A percentile compares a stretch with the other conserved stretches of the same genome.
Conservation (phyloP, 1,140 invertebrate species). For the Diuraphis noxia region DNA sequence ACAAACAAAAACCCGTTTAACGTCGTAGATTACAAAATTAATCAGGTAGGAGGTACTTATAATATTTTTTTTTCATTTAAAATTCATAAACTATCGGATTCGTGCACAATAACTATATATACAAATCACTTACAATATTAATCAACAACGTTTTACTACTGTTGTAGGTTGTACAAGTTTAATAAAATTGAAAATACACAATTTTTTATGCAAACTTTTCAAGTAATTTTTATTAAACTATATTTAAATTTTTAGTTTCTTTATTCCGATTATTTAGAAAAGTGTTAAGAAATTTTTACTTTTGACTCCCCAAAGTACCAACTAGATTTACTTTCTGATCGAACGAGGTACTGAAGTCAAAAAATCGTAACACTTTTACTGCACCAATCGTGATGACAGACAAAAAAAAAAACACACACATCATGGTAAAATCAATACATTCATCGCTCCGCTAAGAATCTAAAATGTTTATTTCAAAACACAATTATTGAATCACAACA, state of each 20-base stretch:
- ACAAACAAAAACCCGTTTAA: not conserved
- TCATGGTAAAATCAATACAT: too few relatives aligned
- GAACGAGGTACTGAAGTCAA: too few relatives aligned
- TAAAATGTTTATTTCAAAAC: not conserved
- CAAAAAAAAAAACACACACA: too few relatives aligned
- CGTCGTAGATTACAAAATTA: not conserved
- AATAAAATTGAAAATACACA: not conserved
- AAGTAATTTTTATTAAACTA: not conserved
- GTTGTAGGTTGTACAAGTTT: not conserved
- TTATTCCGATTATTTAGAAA: too few relatives aligned
- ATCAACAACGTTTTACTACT: not conserved
- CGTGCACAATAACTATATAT: not conserved
- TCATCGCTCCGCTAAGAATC: too few relatives aligned
- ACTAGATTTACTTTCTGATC: too few relatives aligned
- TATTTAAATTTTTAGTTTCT: too few relatives aligned
- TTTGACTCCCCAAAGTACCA: too few relatives aligned
- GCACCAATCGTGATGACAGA: too few relatives aligned
- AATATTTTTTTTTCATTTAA: not conserved
- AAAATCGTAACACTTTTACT: too few relatives aligned
- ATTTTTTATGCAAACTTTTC: not conserved
- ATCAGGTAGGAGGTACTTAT: not conserved
- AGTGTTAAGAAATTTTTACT: too few relatives aligned
- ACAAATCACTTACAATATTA: not conserved
- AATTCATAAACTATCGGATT: not conserved
- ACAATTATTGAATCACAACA: not conserved